phyloP scores from a whole-genome alignment of 1,140 invertebrate genomes.

The Fopius arisanus region DNA sequence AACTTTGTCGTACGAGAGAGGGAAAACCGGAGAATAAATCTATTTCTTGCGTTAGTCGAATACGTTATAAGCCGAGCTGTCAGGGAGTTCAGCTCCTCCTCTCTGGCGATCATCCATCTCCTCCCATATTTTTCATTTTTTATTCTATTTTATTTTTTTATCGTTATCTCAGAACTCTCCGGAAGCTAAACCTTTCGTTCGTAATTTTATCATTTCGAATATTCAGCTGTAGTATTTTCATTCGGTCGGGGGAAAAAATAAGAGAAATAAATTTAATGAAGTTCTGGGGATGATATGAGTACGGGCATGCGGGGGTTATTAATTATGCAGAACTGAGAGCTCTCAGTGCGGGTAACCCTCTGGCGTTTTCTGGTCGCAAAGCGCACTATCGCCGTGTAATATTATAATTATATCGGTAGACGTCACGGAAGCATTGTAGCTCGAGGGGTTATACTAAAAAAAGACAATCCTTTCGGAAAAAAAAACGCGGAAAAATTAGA shows the following conservation, averaged over 20 bases:
- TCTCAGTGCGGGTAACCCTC: background rate
- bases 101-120: conserved; percentile 31
- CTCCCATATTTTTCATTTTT: background rate
- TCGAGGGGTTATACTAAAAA: background rate
- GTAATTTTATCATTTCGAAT: background rate
- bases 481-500: background rate
- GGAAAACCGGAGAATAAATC: conserved; percentile 49
- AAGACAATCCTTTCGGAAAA: no score
- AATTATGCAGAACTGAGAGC: conserved; percentile 41
- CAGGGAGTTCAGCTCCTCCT: conserved; percentile 32
- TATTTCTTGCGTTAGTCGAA: conserved; percentile 53
- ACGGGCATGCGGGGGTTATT: conserved; percentile 37
- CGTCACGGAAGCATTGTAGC: conserved; percentile 37
- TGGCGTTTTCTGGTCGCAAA: background rate
- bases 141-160: background rate
- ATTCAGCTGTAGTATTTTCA: background rate
- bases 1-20: conserved; percentile 5
- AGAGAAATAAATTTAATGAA: conserved; percentile 46
- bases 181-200: background rate
- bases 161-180: background rate
- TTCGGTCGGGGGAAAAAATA: background rate
- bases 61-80: conserved; percentile 52
- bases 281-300: conserved; percentile 25
- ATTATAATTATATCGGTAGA: conserved; percentile 53
- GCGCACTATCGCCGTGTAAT: conserved; percentile 38